Evolutionary conservation across 2,797 vertebrate species (phyloP), one percentile per base, ranked within the genome.

Genomic region (Amphiprion clarkii): DNA sequence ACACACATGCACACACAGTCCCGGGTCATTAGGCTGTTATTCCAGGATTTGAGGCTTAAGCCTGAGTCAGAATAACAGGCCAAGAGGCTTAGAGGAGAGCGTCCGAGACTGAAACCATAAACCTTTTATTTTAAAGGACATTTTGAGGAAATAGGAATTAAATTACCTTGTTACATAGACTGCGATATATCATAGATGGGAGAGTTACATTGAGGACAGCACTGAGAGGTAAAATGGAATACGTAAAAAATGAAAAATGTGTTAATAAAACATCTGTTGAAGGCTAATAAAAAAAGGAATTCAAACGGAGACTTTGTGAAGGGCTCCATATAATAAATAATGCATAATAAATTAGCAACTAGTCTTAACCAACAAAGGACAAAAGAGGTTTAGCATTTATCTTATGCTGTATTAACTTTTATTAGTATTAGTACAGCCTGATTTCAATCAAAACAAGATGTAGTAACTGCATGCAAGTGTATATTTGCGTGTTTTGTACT

Each of bases 1-100:
- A 80, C 65, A 67, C 57, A 71, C 64, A 68, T 46, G 57, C 51
- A 58, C 44, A 75, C 72, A 79, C 46, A 71, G 67, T 76, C 67
- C 59, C 23, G 23, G 80, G 73, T 92, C 87, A 88, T 90, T 87
- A 92, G 72, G 77, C 60, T 92, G 87, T 92, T 92, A 92, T 92
- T 84, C 61, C 79, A 89, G 89, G 85, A 91, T 89, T 87, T 89
- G 58, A 76, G 82, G 81, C 84, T 90, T 87, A 84, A 68, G 64
- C 71, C 72, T 88, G 72, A 91, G 84, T 83, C 74, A 59, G 71
- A 91, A 88, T 87, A 94, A 93, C 76, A 93, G 69, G 54, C 55
- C 19, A 3, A 55, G 36, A 68, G 66, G 75, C 42, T 87, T 74
- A 75, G 48, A 80, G 68, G 51, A 79, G 70, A 85, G 33, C 69